Base-by-base conservation (phyloP, 2,888 invertebrate genomes). In the Octodonta nipae region DNA sequence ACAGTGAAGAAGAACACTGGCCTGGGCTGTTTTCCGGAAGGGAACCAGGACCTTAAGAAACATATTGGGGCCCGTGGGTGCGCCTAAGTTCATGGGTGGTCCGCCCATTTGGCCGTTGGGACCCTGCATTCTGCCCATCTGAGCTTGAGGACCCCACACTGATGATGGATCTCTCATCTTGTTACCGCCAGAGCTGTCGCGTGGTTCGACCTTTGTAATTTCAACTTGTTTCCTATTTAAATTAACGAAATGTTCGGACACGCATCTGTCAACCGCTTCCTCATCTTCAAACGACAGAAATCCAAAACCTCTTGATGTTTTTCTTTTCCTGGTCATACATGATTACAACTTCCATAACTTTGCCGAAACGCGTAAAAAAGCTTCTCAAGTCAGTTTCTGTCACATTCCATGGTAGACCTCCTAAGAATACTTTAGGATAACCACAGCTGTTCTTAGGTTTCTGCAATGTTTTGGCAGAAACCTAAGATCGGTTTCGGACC, bases 321-420 rank as follows among this genome's bases (percentile, higher is more conserved):
- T 91, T 88, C 65, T 89, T 89, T 63, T 91, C 89, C 63, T 91
- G 91, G 60, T 92, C 92, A 60, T 89, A 92, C 91, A 92, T 92
- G 56, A 92, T 91, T 47, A 89, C 89, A 26, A 92, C 91, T 63
- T 92, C 89, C 73, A 87, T 85, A 42, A 89, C 93, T 65, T 88
- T 89, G 47, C 93, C 93, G 65, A 87, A 93, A 41, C 87, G 78
- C 33, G 81, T 78, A 63, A 93, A 93, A 66, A 83, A 89, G 44
- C 84, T 79, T 49, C 87, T 73, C 52, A 93, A 68, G 63, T 88
- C 88, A 28, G 89, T 89, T 67, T 92, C 92, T 32, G 89, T 91
- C 38, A 89, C 84, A 61, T 89, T 91, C 33, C 89, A 86, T 13
- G 93, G 92, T 48, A 93, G 68, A 10, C 92, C 93, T 20, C 93